Percentiles rank a stretch among this genome's conserved stretches.
Conservation (phyloP, 2,113 vertebrate genomes). For the Chaetorhynchus papuensis region DNA sequence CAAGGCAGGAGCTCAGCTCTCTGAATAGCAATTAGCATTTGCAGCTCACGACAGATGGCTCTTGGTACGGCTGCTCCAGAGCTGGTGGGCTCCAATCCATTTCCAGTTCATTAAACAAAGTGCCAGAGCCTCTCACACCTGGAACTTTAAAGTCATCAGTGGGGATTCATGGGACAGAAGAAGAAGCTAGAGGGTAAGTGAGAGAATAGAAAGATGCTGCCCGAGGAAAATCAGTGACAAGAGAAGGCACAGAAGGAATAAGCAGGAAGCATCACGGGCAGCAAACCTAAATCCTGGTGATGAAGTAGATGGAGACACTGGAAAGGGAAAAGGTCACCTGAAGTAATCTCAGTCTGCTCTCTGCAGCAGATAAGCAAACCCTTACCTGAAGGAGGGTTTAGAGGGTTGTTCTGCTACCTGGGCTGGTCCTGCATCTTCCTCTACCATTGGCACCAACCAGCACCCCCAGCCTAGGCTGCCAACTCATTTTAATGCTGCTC, state of each 20-base stretch:
- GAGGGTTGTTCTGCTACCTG: background rate
- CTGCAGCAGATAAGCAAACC: background rate
- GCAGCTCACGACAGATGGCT: constrained; percentile 18
- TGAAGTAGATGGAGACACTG: background rate
- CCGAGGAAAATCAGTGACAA: background rate
- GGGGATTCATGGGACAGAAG: background rate
- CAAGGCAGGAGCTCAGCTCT: background rate
- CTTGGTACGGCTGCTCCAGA: background rate
- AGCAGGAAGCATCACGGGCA: background rate
- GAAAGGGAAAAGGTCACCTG: background rate
- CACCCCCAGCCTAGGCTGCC: background rate
- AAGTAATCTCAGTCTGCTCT: background rate
- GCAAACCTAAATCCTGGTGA: background rate
- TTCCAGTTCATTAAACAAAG: background rate
- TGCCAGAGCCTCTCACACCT: background rate
- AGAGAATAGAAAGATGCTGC: background rate
- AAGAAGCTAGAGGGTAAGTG: background rate
- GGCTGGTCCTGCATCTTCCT: background rate
- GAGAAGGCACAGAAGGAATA: background rate
- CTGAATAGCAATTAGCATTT: background rate
- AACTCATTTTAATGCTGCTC: background rate
- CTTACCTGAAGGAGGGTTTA: background rate
- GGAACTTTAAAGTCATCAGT: background rate
- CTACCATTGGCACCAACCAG: background rate
- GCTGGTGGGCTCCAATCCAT: background rate